Evolutionary conservation across 1,140 invertebrate species (phyloP).

Genomic region (Aphelenchoides fujianensis): DNA sequence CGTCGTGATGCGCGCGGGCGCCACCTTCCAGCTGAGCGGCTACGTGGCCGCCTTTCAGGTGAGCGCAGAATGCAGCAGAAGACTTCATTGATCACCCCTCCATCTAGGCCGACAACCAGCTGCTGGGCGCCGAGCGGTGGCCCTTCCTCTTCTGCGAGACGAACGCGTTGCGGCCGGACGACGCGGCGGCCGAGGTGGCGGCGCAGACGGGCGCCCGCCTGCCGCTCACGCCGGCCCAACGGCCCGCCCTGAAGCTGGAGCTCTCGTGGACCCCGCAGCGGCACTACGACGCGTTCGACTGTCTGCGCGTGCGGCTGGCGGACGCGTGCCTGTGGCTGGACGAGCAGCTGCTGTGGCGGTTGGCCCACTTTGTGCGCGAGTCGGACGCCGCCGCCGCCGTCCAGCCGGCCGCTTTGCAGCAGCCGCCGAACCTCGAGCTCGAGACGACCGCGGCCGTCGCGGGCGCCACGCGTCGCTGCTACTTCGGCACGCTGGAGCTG

Average conservation of each 20-base stretch:
- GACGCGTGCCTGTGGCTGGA: slow-evolving; percentile 81
- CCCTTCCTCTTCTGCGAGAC: slow-evolving; percentile 74
- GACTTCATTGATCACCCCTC: neutral
- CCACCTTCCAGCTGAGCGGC: slow-evolving; percentile 70
- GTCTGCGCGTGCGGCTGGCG: slow-evolving; percentile 77
- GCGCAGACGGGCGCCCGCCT: neutral
- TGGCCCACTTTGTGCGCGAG: slow-evolving; percentile 71
- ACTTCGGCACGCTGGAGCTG: slow-evolving; percentile 78
- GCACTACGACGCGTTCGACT: slow-evolving; percentile 63
- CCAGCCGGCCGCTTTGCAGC: slow-evolving; percentile 41
- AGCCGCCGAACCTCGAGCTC: slow-evolving; percentile 54
- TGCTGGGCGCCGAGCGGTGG: slow-evolving; percentile 75
- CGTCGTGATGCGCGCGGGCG: slow-evolving; percentile 69
- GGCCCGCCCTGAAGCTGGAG: slow-evolving; percentile 56
- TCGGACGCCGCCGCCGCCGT: slow-evolving; percentile 52
- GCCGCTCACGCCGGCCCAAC: neutral
- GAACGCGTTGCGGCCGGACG: slow-evolving; percentile 19
- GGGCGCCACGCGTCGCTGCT: slow-evolving; percentile 68
- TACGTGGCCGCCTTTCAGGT: slow-evolving; percentile 79
- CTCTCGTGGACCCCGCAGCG: slow-evolving; percentile 52
- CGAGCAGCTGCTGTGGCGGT: slow-evolving; percentile 79
- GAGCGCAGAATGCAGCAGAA: slow-evolving; percentile 49
- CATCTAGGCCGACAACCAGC: slow-evolving; percentile 75
- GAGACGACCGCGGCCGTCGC: slow-evolving; percentile 28
- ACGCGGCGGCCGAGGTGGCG: neutral